A percentile compares a stretch with the other conserved stretches of the same genome.
These are phyloP conservation scores for Pontoporia blainvillei DNA, from an alignment of 2,113 vertebrate species.

Conservation along the genomic window DNA sequence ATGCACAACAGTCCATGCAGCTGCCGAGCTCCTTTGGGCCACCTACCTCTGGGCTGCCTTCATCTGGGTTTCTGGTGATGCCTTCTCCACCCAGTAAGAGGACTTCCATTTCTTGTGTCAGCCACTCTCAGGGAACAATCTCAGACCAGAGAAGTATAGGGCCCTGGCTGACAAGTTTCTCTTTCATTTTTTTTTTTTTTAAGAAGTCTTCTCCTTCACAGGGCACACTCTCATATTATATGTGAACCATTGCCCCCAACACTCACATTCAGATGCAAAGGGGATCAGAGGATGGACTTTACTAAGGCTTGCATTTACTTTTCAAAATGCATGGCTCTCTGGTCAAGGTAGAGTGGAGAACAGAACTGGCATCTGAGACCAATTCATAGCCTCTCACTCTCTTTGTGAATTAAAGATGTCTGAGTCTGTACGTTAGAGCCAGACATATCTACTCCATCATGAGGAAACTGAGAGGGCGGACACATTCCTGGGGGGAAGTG, in stretches of 20 bases:
- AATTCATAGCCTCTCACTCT: background rate
- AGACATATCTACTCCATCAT: background rate
- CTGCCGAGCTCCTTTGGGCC: background rate
- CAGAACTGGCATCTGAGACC: background rate
- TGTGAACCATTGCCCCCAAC: background rate
- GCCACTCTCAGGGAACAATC: background rate
- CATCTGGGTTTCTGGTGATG: background rate
- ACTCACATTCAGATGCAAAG: background rate
- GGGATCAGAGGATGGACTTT: background rate
- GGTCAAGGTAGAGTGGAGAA: background rate
- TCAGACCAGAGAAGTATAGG: background rate
- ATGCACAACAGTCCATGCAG: too few species aligned
- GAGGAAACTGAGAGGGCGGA: background rate
- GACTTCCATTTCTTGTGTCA: background rate
- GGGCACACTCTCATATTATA: background rate
- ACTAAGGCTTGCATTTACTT: background rate
- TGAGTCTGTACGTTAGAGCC: background rate
- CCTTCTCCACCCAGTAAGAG: background rate
- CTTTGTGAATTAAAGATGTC: background rate
- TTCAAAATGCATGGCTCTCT: background rate
- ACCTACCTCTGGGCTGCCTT: background rate
- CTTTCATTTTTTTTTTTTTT: too few species aligned
- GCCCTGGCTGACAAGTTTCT: background rate
- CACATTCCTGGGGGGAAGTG: background rate
- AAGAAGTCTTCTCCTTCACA: background rate